phyloP scores from a whole-genome alignment of 64 coral and sea anemone species.

The Hydrozoanthus tunicans region DNA sequence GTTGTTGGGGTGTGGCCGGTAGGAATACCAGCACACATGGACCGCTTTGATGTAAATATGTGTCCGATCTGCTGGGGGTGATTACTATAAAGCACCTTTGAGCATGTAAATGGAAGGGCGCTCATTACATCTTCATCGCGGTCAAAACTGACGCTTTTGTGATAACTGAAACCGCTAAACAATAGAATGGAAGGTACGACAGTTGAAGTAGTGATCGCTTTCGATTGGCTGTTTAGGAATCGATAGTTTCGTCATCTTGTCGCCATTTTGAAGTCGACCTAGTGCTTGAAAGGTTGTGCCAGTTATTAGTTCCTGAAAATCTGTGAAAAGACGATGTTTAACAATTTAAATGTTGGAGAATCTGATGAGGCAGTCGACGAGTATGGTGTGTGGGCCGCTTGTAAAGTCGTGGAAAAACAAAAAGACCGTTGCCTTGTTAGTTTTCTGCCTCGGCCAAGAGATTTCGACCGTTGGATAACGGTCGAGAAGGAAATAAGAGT shows the following conservation, averaged over 20 bases:
- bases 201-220: not conserved
- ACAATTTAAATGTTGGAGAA: not conserved
- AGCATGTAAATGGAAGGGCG: no score
- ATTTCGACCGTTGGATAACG: conserved; percentile 2
- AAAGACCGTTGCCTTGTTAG: not conserved
- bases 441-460: not conserved
- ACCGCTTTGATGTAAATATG: no score
- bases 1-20: no score
- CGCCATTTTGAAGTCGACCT: no score
- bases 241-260: no score
- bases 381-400: not conserved
- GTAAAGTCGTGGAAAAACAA: not conserved
- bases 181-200: not conserved
- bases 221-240: not conserved
- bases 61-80: no score
- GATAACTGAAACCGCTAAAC: not conserved
- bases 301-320: no score
- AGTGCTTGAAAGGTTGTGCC: no score
- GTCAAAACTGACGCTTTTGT: not conserved
- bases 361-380: not conserved
- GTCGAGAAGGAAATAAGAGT: not conserved
- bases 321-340: not conserved
- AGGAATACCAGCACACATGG: no score
- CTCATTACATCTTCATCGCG: not conserved
- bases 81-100: no score